Conservation (phyloP, 1,140 invertebrate genomes). For the Drosophila malerkotliana region DNA sequence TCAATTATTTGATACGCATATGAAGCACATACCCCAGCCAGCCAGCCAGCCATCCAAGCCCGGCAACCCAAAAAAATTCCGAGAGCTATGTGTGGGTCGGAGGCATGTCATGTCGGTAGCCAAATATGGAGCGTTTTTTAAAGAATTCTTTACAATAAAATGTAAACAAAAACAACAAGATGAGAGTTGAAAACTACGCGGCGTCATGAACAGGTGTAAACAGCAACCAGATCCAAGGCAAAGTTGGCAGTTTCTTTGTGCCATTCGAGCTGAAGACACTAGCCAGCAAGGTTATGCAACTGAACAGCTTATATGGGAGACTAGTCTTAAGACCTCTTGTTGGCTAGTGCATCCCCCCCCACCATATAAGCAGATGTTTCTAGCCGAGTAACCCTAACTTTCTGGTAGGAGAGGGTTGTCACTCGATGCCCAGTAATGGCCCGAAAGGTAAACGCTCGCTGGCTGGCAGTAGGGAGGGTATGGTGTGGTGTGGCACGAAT, state of each 20-base stretch:
- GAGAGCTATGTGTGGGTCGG: constrained; percentile 45
- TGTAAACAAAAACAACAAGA: constrained; percentile 48
- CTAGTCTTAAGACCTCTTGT: neutral
- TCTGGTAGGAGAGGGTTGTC: constrained; percentile 4
- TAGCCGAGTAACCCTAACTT: neutral
- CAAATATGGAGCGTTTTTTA: constrained; percentile 45
- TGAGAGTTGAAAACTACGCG: constrained; percentile 13
- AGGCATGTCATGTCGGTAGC: constrained; percentile 31
- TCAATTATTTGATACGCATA: constrained; percentile 74
- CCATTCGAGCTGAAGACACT: constrained; percentile 1
- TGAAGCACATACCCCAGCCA: too few relatives aligned
- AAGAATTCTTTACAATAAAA: constrained; percentile 59
- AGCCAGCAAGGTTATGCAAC: neutral
- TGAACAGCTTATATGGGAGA: too few relatives aligned
- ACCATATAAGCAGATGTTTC: neutral
- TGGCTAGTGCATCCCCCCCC: neutral
- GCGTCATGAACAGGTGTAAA: constrained; percentile 62
- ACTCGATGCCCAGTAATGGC: constrained; percentile 26
- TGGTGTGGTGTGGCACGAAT: neutral
- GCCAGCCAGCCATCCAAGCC: constrained; percentile 7
- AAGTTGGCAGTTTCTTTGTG: constrained; percentile 21
- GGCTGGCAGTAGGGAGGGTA: neutral
- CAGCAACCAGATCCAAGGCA: constrained; percentile 43
- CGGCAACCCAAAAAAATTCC: constrained; percentile 39
- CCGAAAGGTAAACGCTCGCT: constrained; percentile 24